Percentiles rank a stretch among this genome's conserved stretches.
Conservation (phyloP, 2,888 invertebrate species). For the Ceriagrion tenellum region DNA sequence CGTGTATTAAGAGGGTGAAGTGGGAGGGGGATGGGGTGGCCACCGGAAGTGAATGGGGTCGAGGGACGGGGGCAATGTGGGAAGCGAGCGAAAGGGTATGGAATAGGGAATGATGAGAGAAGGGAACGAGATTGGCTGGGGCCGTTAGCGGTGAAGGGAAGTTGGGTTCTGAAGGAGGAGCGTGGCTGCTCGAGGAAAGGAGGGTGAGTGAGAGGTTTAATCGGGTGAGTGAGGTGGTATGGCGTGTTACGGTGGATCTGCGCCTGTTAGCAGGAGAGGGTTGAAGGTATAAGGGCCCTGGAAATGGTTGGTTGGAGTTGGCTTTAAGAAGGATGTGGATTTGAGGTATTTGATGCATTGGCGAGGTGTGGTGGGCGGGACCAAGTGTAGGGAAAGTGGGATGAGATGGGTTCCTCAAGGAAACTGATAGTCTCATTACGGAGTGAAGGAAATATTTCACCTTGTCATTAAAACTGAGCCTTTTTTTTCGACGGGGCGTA, state of each 20-base stretch:
- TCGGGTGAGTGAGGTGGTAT: background rate
- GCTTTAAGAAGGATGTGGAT: background rate
- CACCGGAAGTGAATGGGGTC: background rate
- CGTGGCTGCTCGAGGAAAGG: too few species aligned
- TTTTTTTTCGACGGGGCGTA: background rate
- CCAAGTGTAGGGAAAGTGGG: background rate
- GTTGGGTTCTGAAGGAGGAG: too few species aligned
- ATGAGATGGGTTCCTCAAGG: background rate
- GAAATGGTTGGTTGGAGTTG: background rate
- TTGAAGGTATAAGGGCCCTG: background rate
- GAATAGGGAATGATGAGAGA: background rate
- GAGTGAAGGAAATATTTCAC: slow-evolving; percentile 18
- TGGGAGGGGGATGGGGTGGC: background rate
- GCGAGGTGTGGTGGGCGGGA: background rate
- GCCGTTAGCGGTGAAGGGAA: background rate
- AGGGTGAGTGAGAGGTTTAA: background rate
- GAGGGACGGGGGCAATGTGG: background rate
- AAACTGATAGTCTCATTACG: slow-evolving; percentile 38
- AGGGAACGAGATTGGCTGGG: background rate
- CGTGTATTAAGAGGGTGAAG: too few species aligned
- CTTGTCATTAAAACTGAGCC: background rate
- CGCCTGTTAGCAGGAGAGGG: background rate
- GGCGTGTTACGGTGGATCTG: background rate
- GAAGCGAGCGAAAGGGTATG: background rate
- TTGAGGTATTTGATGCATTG: slow-evolving; percentile 6